Base-by-base conservation (phyloP, 2,797 vertebrate genomes). In the Lophotriccus pileatus region DNA sequence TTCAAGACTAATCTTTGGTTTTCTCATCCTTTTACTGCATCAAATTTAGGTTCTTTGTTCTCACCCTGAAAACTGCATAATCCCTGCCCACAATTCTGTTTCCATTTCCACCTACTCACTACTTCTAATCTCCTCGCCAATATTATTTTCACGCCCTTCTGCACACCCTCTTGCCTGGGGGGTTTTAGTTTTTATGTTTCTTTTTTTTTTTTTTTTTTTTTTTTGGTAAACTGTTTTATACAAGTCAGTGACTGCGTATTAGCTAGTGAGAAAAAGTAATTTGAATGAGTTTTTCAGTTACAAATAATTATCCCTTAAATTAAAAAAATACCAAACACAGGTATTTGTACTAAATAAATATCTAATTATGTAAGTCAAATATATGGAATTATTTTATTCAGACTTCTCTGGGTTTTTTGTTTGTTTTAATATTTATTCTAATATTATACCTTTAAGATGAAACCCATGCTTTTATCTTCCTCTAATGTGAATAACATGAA, bases 161-260 rank as follows among this genome's bases (percentile, higher is more conserved):
- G 82, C 90, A 96, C 93, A 52, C 89, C 87, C 73, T 95, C 79
- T 91, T 90, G 87, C 95, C 73, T 62, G 44, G 13, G 67, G 79
- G 52, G 14, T 46, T 72, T 82, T 27, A 20, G 70, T 2, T 56
- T 80, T 62, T 25, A 14, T 14, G 55, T 72, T 30, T 34, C n/a
- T 39, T 20, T 32, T 49, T 25, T 32, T 47, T 18, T 18, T 21
- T 43, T 43, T 18, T 43, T 12, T 25, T 24, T 41, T 32, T 55
- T 76, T 56, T 44, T 41, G 2, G 4, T 28, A 32, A 79, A 67
- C 6, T 36, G 6, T 60, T 88, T 55, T n/a, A 16, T 41, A 32
- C 24, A 39, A 78, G 69, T 13, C 37, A 74, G 55, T 0, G 0
- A 32, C 56, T 78, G 62, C 17, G 22, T 23, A 52, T 46, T n/a